Percentiles rank a stretch among this genome's conserved stretches.
phyloP scores from a whole-genome alignment of 1,140 invertebrate species.

The Drosophila miranda region DNA sequence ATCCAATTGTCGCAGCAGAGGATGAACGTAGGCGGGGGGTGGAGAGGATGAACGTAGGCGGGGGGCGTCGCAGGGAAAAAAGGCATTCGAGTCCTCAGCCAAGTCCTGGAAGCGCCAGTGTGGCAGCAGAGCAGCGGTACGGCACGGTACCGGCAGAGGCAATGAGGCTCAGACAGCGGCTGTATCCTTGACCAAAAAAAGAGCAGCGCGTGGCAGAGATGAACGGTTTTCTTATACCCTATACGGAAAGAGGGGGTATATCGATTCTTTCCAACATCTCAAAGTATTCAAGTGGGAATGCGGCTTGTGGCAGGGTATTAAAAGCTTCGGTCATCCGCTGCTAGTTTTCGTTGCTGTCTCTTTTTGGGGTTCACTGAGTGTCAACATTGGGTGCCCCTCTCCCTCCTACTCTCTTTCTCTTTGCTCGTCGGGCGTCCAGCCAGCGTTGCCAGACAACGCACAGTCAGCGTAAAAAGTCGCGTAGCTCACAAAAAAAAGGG shows the following conservation, averaged over 20 bases:
- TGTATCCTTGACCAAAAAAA: conserved; percentile 57
- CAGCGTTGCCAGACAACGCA: conserved; percentile 71
- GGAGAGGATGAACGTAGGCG: too few relatives aligned
- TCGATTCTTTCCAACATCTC: background rate
- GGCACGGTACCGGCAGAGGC: too few relatives aligned
- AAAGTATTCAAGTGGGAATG: too few relatives aligned
- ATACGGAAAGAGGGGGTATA: background rate
- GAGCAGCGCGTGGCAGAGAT: conserved; percentile 18
- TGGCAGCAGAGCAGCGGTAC: too few relatives aligned
- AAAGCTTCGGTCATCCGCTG: background rate
- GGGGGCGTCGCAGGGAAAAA: conserved; percentile 14
- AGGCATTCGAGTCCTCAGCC: conserved; percentile 28
- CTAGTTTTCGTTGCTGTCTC: conserved; percentile 10
- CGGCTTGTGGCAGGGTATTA: background rate
- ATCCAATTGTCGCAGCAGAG: conserved; percentile 39
- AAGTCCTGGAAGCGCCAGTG: conserved; percentile 3
- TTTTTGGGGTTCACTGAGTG: conserved; percentile 70
- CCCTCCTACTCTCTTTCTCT: background rate
- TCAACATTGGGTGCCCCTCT: conserved; percentile 52
- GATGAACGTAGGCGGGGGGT: background rate
- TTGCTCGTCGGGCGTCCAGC: conserved; percentile 1
- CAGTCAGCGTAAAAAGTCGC: conserved; percentile 61
- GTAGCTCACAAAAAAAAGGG: conserved; percentile 46
- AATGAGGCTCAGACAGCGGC: too few relatives aligned
- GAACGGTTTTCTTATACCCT: background rate